Percentiles rank a stretch among this genome's conserved stretches.
Conservation (phyloP, 2,797 vertebrate species). For the Malacoctenus gilli region DNA sequence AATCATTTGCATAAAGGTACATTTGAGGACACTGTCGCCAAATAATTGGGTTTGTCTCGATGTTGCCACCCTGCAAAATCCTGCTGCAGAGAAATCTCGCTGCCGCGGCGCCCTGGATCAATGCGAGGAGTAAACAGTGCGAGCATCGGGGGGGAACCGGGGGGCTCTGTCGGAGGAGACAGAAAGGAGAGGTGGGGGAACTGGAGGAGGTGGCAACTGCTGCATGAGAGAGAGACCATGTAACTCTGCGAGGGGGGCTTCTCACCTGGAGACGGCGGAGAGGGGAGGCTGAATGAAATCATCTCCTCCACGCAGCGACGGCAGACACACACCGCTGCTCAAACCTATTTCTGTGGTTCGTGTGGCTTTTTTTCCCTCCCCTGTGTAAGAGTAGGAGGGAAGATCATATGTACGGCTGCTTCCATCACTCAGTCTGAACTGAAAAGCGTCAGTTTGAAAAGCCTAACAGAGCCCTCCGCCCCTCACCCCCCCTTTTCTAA, state of each 20-base stretch:
- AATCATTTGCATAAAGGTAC: constrained; percentile 13
- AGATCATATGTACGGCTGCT: constrained; percentile 50
- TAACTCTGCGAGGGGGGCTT: constrained; percentile 50
- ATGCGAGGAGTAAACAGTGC: constrained; percentile 50
- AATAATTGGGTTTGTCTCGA: constrained; percentile 22
- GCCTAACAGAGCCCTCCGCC: constrained; percentile 42
- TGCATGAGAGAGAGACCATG: constrained; percentile 46
- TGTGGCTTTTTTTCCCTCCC: constrained; percentile 44
- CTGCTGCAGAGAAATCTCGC: constrained; percentile 58
- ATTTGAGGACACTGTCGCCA: constrained; percentile 20
- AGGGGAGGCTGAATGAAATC: constrained; percentile 53
- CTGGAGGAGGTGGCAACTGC: constrained; percentile 39
- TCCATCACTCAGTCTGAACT: constrained; percentile 59
- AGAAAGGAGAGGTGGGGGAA: constrained; percentile 36
- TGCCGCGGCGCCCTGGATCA: constrained; percentile 47
- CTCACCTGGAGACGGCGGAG: constrained; percentile 70
- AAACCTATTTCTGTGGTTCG: constrained; percentile 50
- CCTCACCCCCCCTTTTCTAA: constrained; percentile 15
- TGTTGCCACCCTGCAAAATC: constrained; percentile 32
- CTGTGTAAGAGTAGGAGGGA: constrained; percentile 58
- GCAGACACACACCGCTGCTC: constrained; percentile 43
- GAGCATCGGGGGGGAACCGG: constrained; percentile 39
- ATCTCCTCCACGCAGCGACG: constrained; percentile 20
- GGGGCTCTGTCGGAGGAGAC: constrained; percentile 15
- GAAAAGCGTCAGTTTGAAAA: constrained; percentile 63